Evolutionary conservation across 2,113 vertebrate species (phyloP).

Genomic region (Ptilorrhoa leucosticta): DNA sequence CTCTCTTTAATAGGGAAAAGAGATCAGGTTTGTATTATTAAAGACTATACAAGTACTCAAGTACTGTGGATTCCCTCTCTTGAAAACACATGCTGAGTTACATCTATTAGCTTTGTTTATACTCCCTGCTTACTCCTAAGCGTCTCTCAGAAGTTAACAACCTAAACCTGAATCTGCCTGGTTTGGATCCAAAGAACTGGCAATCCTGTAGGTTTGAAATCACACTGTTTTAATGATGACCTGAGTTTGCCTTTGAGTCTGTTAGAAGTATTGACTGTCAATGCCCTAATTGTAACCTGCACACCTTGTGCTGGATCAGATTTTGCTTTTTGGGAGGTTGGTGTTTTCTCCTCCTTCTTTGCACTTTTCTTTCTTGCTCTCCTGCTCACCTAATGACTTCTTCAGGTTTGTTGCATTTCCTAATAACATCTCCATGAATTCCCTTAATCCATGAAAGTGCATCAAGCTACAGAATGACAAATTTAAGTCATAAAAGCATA

Average conservation of each 20-base stretch:
- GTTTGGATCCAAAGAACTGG: not conserved
- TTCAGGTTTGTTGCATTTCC: not conserved
- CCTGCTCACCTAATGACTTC: not conserved
- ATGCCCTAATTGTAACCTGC: not conserved
- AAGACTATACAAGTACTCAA: not conserved
- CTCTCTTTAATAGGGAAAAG: not conserved
- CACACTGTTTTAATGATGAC: not conserved
- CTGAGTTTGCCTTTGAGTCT: not conserved
- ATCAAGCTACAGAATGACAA: not conserved
- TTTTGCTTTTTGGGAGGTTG: not conserved
- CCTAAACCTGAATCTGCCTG: not conserved
- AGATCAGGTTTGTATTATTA: not conserved
- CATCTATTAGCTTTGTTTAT: not conserved
- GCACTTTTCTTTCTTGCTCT: not conserved
- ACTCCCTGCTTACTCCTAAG: not conserved
- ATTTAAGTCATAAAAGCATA: not conserved
- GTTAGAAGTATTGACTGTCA: not conserved
- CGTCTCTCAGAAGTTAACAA: not conserved
- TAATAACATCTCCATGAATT: not conserved
- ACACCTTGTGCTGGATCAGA: constrained; percentile 26
- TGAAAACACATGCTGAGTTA: not conserved
- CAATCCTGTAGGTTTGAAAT: not conserved
- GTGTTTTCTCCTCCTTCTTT: not conserved
- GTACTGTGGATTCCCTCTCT: not conserved
- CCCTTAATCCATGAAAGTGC: not conserved